Evolutionary conservation across 2,797 vertebrate species (phyloP).

Genomic region (Coreius guichenoti): DNA sequence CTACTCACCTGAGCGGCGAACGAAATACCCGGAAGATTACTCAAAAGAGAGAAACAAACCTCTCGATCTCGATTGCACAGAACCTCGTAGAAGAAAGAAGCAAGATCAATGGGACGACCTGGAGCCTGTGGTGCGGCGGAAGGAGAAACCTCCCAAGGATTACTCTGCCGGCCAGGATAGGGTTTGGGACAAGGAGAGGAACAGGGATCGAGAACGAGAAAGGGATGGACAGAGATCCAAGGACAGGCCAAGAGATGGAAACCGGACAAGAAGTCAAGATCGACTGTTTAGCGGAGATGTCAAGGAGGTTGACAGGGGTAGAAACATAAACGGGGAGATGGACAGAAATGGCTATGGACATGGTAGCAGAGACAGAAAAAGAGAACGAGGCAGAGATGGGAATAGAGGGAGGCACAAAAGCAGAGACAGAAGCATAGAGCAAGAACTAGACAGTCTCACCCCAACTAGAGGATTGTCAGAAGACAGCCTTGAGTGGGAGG

Average conservation of each 20-base stretch:
- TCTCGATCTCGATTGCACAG: conserved; percentile 25
- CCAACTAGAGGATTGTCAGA: conserved; percentile 50
- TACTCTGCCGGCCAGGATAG: conserved; percentile 66
- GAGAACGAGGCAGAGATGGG: conserved; percentile 55
- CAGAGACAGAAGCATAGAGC: conserved; percentile 59
- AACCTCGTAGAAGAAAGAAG: conserved; percentile 51
- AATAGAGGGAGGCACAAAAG: conserved; percentile 39
- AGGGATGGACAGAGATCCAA: conserved; percentile 45
- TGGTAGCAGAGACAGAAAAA: conserved; percentile 58
- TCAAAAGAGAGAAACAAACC: conserved; percentile 30
- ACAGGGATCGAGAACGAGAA: conserved; percentile 52
- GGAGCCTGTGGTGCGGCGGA: conserved; percentile 70
- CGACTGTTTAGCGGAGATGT: neutral
- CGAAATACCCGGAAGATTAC: conserved; percentile 47
- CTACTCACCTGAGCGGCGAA: conserved; percentile 66
- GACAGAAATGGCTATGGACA: conserved; percentile 55
- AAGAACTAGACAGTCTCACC: conserved; percentile 56
- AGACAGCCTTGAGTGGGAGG: conserved; percentile 67
- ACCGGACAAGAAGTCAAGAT: conserved; percentile 43
- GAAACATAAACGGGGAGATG: conserved; percentile 46
- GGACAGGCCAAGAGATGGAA: conserved; percentile 33
- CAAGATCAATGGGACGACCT: conserved; percentile 55
- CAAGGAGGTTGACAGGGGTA: conserved; percentile 24
- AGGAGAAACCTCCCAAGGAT: conserved; percentile 72
- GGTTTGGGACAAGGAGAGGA: conserved; percentile 60